Conservation (phyloP, 2,113 vertebrate species). For the Paedocypris sp. region DNA sequence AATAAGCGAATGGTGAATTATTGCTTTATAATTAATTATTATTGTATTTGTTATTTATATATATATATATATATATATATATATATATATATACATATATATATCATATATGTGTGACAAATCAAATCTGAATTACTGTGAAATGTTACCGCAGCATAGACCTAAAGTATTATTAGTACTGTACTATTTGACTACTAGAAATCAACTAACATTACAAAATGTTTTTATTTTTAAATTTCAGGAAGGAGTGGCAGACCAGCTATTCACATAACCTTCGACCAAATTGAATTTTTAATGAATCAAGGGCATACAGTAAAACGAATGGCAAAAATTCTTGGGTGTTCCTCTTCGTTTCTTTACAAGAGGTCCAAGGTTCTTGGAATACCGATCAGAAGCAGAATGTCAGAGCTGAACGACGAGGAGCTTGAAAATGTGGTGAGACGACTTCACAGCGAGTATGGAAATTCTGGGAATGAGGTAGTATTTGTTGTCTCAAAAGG, state of each 20-base stretch:
- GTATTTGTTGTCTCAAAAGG: background rate
- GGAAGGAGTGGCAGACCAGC: background rate
- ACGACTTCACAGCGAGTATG: background rate
- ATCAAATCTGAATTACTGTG: too few species aligned
- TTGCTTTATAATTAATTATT: too few species aligned
- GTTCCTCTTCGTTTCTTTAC: background rate
- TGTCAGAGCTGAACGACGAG: background rate
- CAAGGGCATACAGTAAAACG: background rate
- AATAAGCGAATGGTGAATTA: too few species aligned
- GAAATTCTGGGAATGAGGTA: background rate
- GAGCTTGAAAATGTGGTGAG: background rate
- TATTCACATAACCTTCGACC: background rate
- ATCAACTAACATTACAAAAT: background rate
- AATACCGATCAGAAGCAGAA: background rate
- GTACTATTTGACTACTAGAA: background rate
- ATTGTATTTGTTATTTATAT: too few species aligned
- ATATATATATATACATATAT: too few species aligned
- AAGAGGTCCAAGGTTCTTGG: constrained; percentile 2
- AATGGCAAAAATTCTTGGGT: background rate
- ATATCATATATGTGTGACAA: too few species aligned
- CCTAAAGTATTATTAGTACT: background rate
- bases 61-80: too few species aligned
- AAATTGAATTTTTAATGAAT: constrained; percentile 1
- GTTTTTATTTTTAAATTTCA: background rate
- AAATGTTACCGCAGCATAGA: too few species aligned